Evolutionary conservation across 2,113 vertebrate genomes (phyloP).

Genomic region (Vulpes lagopus): DNA sequence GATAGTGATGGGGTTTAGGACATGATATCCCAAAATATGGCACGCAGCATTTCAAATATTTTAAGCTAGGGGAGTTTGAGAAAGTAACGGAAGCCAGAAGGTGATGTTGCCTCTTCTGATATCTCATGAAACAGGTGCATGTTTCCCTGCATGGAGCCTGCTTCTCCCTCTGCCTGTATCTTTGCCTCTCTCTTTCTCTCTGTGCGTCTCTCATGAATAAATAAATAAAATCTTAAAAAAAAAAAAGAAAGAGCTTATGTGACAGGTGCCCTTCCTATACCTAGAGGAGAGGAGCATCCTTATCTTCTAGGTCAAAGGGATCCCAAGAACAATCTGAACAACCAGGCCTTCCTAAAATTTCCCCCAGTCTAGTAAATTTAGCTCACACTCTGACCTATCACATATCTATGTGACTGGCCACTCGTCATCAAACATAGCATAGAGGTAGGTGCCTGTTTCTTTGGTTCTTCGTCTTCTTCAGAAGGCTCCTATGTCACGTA

Average conservation of each 20-base stretch:
- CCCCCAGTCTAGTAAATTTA: background rate
- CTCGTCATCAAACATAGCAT: background rate
- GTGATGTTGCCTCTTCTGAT: background rate
- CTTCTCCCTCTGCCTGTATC: too few relatives aligned
- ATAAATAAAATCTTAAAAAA: too few relatives aligned
- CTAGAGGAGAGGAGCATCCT: background rate
- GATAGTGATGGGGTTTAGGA: background rate
- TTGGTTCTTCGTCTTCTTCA: background rate
- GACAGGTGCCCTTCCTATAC: background rate
- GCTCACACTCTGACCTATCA: background rate
- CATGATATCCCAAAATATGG: background rate
- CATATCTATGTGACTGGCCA: background rate
- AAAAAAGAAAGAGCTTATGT: background rate
- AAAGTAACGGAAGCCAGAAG: background rate
- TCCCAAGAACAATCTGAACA: background rate
- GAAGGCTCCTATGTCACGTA: background rate
- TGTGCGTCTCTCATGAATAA: too few relatives aligned
- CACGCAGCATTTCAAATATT: background rate
- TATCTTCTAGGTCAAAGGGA: background rate
- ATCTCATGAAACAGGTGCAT: background rate
- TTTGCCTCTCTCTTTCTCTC: too few relatives aligned
- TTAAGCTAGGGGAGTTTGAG: background rate
- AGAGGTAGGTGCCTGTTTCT: background rate
- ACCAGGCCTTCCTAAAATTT: background rate
- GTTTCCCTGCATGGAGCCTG: too few relatives aligned